Evolutionary conservation across 2,113 vertebrate species (phyloP), one percentile per base, ranked within the genome.

Genomic region (Trochalopteron elliotii): DNA sequence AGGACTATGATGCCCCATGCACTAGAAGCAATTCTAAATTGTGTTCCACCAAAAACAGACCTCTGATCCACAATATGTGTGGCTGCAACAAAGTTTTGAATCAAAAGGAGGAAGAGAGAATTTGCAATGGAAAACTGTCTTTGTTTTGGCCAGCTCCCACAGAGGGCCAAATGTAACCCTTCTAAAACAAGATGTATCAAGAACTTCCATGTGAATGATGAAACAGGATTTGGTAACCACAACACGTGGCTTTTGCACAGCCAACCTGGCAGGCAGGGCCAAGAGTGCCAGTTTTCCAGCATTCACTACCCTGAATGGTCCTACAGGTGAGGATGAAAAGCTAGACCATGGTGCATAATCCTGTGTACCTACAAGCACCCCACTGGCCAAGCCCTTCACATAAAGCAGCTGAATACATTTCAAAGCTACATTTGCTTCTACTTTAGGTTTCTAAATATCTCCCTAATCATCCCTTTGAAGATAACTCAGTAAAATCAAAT

Each of bases 381-480:
- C 57, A 44, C 20, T 15, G 42, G 30, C 44, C 77, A 78, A 77
- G 28, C 25, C 53, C 59, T 82, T 74, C 69, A 60, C 17, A 89
- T 35, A 94, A 79, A 87, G 67, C 44, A 70, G 44, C 12, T 91
- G 39, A 81, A 82, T 8, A 16, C 30, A 61, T 70, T 68, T 56
- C 71, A 89, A 76, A 87, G 61, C 40, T 22, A 86, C 33, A 44
- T 72, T 89, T 82, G 82, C 30, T 90, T 78, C 69, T 72, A 6
- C 27, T 76, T 95, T 20, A 84, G 37, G 15, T 35, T 94, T 67
- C 61, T 87, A 71, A 88, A 69, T 4, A 95, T 33, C 6, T 8
- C 14, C 39, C 30, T 49, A 39, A 86, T 70, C 55, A 69, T 19
- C 35, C 24, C 64, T 94, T 86, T 91, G 90, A 95, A 90, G 69